Percentiles rank a stretch among this genome's conserved stretches.
phyloP scores from a whole-genome alignment of 1,140 invertebrate species.

The Episyrphus balteatus region DNA sequence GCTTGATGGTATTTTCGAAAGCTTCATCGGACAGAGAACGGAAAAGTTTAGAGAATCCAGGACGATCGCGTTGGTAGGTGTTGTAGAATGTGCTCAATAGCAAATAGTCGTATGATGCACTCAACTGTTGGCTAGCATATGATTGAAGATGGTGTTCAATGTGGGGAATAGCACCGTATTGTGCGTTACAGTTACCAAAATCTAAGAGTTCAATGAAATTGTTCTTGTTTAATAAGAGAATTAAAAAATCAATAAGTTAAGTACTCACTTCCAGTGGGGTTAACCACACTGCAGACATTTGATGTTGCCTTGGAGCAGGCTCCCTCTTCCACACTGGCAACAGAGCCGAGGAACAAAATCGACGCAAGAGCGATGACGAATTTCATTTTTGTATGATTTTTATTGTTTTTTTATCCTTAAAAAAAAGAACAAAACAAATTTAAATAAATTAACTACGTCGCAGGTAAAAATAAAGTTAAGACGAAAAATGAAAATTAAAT shows the following conservation, averaged over 20 bases:
- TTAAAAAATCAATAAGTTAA: background rate
- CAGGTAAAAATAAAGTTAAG: conserved; percentile 1
- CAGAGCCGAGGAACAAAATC: conserved; percentile 40
- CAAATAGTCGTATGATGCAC: conserved; percentile 59
- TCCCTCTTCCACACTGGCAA: conserved; percentile 40
- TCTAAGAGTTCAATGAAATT: conserved; percentile 6
- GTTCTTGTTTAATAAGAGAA: background rate
- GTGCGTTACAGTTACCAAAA: conserved; percentile 48
- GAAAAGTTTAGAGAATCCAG: conserved; percentile 65
- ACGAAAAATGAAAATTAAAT: background rate
- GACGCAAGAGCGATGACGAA: conserved; percentile 39
- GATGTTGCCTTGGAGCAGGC: conserved; percentile 45
- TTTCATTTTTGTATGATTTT: conserved; percentile 41
- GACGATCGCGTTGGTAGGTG: conserved; percentile 61
- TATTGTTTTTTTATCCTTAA: conserved; percentile 11
- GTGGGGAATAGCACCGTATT: conserved; percentile 52
- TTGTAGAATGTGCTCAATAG: conserved; percentile 64
- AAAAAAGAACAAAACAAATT: conserved; percentile 19
- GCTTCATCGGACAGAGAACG: conserved; percentile 57
- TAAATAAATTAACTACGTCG: conserved; percentile 17
- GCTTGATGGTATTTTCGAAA: conserved; percentile 60
- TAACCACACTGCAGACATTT: conserved; percentile 8
- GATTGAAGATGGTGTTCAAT: conserved; percentile 36
- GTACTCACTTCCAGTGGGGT: conserved; percentile 15
- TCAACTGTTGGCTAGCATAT: conserved; percentile 53